Conservation (phyloP, 1,140 invertebrate species). For the Bathynomus jamesi region DNA sequence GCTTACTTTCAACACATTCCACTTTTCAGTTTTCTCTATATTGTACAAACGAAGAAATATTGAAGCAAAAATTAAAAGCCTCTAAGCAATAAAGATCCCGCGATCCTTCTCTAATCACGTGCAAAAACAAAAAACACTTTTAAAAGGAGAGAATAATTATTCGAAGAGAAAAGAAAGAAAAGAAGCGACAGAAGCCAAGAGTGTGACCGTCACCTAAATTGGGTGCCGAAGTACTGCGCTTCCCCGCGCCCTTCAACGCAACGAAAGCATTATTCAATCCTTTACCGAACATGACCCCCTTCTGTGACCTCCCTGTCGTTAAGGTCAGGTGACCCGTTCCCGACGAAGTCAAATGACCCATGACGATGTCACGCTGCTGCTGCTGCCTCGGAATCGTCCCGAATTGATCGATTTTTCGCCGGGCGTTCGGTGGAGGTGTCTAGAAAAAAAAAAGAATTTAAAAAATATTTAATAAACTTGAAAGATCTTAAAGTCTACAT, state of each 20-base stretch:
- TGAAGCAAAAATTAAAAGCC: too few relatives aligned
- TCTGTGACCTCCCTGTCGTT: conserved; percentile 25
- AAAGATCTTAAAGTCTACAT: too few relatives aligned
- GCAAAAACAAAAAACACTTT: too few relatives aligned
- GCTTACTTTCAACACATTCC: too few relatives aligned
- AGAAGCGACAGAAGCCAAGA: conserved; percentile 42
- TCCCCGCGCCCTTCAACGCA: conserved; percentile 47
- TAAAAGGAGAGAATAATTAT: too few relatives aligned
- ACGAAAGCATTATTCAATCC: conserved; percentile 50
- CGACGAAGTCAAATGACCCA: conserved; percentile 2
- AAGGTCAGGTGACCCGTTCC: conserved; percentile 19
- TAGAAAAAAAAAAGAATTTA: too few relatives aligned
- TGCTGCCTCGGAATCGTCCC: conserved; percentile 65
- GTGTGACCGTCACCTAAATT: conserved; percentile 66
- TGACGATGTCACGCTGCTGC: conserved; percentile 43
- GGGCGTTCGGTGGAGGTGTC: conserved; percentile 60
- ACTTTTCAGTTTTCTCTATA: too few relatives aligned
- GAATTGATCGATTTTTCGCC: conserved; percentile 56
- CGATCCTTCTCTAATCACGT: too few relatives aligned
- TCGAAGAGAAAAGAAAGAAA: too few relatives aligned
- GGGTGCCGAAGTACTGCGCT: conserved; percentile 76
- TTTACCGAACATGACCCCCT: conserved; percentile 59
- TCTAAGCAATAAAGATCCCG: too few relatives aligned
- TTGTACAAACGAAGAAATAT: too few relatives aligned
- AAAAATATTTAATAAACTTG: too few relatives aligned